Evolutionary conservation across 2,113 vertebrate genomes (phyloP).

Genomic region (Hippopotamus amphibius): DNA sequence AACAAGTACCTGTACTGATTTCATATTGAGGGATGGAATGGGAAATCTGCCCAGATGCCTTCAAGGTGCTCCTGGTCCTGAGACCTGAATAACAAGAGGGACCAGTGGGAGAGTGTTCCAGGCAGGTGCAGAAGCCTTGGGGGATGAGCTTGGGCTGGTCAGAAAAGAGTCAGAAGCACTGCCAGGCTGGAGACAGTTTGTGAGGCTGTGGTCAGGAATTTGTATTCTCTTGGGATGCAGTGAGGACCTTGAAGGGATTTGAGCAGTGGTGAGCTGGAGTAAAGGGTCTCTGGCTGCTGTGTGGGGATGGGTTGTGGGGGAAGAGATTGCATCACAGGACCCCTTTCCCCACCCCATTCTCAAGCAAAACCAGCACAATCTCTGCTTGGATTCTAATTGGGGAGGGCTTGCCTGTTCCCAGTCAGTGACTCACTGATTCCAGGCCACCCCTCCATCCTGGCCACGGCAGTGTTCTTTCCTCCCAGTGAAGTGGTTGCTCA

Average conservation of each 20-base stretch:
- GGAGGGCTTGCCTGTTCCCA: not conserved
- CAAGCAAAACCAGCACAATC: not conserved
- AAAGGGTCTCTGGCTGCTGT: not conserved
- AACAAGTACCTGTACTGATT: not conserved
- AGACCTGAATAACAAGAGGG: not conserved
- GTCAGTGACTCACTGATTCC: conserved; percentile 2
- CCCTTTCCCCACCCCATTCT: not conserved
- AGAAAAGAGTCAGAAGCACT: not conserved
- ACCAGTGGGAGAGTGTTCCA: not conserved
- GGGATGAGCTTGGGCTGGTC: not conserved
- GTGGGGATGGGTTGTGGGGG: not conserved
- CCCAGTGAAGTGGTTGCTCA: not conserved
- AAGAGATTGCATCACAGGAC: not conserved
- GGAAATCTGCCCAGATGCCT: not conserved
- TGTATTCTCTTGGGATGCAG: not conserved
- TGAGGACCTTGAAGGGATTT: not conserved
- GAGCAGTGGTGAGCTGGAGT: not conserved
- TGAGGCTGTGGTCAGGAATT: not conserved
- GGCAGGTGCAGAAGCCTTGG: not conserved
- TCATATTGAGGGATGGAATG: not conserved
- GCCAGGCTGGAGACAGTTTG: no score
- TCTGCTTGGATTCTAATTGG: not conserved
- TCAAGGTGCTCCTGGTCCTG: not conserved
- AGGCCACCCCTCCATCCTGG: not conserved
- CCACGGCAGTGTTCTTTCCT: not conserved